Percentiles rank a stretch among this genome's conserved stretches.
These are phyloP conservation scores for Coregonus clupeaformis DNA, from an alignment of 2,113 vertebrate species.

Conservation along the genomic window DNA sequence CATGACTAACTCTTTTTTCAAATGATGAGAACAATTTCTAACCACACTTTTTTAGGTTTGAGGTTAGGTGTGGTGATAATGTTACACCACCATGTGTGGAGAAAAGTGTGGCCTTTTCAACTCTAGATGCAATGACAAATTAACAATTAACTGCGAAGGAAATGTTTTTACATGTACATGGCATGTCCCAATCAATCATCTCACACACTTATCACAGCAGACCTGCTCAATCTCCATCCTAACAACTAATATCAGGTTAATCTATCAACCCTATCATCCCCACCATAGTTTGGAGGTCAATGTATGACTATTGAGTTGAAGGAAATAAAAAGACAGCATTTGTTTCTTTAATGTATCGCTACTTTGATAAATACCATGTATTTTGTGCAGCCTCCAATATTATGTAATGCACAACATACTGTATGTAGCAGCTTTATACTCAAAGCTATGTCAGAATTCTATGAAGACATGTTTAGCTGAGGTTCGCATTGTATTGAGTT, in stretches of 20 bases:
- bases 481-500: constrained; percentile 12
- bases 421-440: constrained; percentile 46
- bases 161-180: neutral
- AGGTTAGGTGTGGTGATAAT: constrained; percentile 26
- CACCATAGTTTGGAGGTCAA: too few relatives aligned
- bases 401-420: constrained; percentile 23
- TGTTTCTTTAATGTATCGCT: constrained; percentile 20
- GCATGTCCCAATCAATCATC: too few relatives aligned
- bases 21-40: neutral
- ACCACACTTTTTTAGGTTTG: neutral
- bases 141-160: neutral
- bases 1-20: constrained; percentile 52
- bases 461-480: constrained; percentile 11
- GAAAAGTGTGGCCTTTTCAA: neutral
- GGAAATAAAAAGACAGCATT: neutral
- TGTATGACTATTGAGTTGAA: neutral
- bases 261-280: too few relatives aligned
- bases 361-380: constrained; percentile 17
- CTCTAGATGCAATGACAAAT: neutral
- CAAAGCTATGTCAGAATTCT: constrained; percentile 13
- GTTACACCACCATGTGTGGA: neutral
- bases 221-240: too few relatives aligned
- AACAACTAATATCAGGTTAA: too few relatives aligned
- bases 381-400: constrained; percentile 32
- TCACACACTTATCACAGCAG: too few relatives aligned